Base-by-base conservation (phyloP, 2,113 vertebrate genomes). In the Callipepla squamata region DNA sequence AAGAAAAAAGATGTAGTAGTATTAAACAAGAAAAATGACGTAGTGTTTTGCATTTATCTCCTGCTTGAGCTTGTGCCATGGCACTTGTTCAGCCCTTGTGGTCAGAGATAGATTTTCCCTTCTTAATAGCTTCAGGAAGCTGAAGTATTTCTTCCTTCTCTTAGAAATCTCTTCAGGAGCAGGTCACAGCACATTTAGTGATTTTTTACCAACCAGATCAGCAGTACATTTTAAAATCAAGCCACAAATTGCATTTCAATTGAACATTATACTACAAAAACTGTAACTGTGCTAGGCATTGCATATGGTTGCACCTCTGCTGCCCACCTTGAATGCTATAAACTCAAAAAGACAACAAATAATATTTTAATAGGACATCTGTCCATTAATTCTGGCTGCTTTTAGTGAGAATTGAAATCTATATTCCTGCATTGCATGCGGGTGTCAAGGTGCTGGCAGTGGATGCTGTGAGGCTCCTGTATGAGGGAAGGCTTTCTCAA, bases 341-440 rank as follows among this genome's bases (percentile, higher is more conserved):
- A 65, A 25, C 30, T 25, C 32, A 53, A 19, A 47, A 22, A 14
- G n/a, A 40, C 15, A 40, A 22, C 53, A 12, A 62, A 55, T 42
- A 82, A 16, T 2, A 34, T 51, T 32, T 59, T 23, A 55, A n/a
- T 62, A 48, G 7, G 13, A 1, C 32, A 66, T 32, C 48, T 58
- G 22, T 25, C 19, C 9, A n/a, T 32, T 25, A 53, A n/a, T 18
- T 78, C 51, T 66, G 45, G 19, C 11, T 66, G 45, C 36, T 53
- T 66, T 16, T 38, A 55, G 16, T 18, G 48, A 44, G 23, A 50
- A 61, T 78, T 82, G 50, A 67, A 62, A 50, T 8, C 30, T 18
- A 17, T 11, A 0, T 15, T 40, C 8, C 40, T 16, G 16, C 15
- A 61, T 3, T 0, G 4, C 13, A 20, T 7, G 8, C 2, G 1